A percentile compares a stretch with the other conserved stretches of the same genome.
These are phyloP conservation scores for Oceanodroma leucorhoa DNA, from an alignment of 2,797 vertebrate species.

Conservation along the genomic window DNA sequence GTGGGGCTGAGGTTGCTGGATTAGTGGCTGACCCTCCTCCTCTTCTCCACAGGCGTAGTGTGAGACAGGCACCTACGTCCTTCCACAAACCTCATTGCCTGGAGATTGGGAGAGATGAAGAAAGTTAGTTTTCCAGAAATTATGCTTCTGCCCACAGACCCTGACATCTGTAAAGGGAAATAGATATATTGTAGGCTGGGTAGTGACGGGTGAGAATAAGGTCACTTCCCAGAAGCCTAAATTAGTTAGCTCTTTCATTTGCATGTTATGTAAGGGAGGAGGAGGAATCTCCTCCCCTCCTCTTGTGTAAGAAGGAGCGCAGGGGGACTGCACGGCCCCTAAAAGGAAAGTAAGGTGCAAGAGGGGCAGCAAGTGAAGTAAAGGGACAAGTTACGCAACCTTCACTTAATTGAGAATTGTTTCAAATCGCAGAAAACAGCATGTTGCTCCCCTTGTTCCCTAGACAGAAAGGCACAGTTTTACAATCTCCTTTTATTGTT, in stretches of 20 bases:
- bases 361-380: neutral
- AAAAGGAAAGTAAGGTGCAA: neutral
- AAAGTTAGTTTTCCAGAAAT: neutral
- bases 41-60: neutral
- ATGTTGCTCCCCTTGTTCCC: neutral
- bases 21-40: neutral
- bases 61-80: neutral
- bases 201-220: neutral
- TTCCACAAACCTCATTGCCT: neutral
- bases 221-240: neutral
- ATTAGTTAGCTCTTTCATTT: neutral
- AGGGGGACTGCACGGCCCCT: fast-evolving
- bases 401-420: neutral
- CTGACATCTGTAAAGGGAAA: neutral
- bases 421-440: constrained; percentile 42
- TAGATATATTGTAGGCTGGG: neutral
- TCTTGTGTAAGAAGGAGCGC: neutral
- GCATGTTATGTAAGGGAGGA: neutral
- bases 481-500: constrained; percentile 58
- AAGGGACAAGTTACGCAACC: neutral
- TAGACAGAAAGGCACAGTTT: constrained; percentile 26
- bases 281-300: fast-evolving
- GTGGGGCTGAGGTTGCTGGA: neutral
- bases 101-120: neutral
- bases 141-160: neutral